These are phyloP conservation scores for Tolypeutes matacus DNA, from an alignment of 2,797 vertebrate genomes.

Conservation along the genomic window DNA sequence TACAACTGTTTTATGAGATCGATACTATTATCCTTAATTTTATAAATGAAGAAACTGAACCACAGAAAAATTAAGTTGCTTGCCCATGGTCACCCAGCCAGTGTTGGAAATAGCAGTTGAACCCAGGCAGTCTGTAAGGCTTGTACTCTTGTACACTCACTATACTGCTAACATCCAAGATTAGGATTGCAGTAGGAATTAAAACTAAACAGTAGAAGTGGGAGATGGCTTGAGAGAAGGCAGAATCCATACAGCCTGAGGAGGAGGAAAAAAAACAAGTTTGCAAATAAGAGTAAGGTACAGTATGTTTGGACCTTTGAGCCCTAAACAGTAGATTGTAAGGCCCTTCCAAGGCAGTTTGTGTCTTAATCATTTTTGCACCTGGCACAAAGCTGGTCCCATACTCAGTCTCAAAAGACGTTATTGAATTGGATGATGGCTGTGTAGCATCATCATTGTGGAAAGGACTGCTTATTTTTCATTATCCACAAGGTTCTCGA, in stretches of 20 bases:
- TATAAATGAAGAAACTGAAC: slow-evolving; percentile 52
- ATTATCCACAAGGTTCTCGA: slow-evolving; percentile 48
- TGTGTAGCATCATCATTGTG: slow-evolving; percentile 52
- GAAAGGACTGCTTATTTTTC: slow-evolving; percentile 64
- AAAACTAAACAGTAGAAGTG: slow-evolving; percentile 27
- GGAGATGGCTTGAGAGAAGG: slow-evolving; percentile 14
- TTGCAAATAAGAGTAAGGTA: slow-evolving; percentile 29
- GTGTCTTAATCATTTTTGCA: slow-evolving; percentile 60
- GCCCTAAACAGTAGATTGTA: neutral
- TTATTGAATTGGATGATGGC: slow-evolving; percentile 60
- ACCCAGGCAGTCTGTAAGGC: slow-evolving; percentile 1
- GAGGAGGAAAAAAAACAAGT: slow-evolving; percentile 55
- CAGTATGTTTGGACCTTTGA: slow-evolving; percentile 39
- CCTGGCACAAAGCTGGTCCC: slow-evolving; percentile 52
- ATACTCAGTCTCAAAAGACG: slow-evolving; percentile 37
- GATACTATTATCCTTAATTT: slow-evolving; percentile 52
- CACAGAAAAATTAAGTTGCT: neutral
- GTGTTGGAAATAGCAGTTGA: slow-evolving; percentile 15
- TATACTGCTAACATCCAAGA: neutral
- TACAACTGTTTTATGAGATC: slow-evolving; percentile 17
- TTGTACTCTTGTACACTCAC: slow-evolving; percentile 23
- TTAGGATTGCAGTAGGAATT: slow-evolving; percentile 30
- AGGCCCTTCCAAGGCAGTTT: neutral
- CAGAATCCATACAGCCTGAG: neutral
- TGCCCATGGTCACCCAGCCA: neutral